Percentiles rank a stretch among this genome's conserved stretches.
Conservation (phyloP, 2,888 invertebrate genomes). For the Habroteleia sp. region DNA sequence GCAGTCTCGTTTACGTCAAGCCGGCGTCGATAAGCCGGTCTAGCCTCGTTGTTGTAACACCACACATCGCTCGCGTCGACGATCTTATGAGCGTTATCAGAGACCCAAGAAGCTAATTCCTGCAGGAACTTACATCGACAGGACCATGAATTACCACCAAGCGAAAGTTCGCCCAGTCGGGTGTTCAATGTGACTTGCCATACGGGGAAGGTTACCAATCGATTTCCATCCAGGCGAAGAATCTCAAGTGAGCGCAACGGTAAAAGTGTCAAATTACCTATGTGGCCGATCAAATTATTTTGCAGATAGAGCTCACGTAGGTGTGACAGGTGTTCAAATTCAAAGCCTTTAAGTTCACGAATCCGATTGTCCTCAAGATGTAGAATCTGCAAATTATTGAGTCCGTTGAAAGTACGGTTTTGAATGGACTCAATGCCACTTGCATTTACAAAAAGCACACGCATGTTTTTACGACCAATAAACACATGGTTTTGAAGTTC, state of each 20-base stretch:
- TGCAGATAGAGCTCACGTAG: conserved; percentile 92
- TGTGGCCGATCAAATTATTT: conserved; percentile 90
- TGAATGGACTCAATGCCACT: conserved; percentile 92
- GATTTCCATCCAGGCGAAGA: conserved; percentile 92
- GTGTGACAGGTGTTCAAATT: conserved; percentile 90
- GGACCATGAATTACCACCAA: conserved; percentile 93
- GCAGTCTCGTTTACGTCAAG: conserved; percentile 92
- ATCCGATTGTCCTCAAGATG: conserved; percentile 94
- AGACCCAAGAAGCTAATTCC: conserved; percentile 90
- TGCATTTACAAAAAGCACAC: conserved; percentile 91
- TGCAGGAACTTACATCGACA: conserved; percentile 95
- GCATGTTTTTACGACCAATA: conserved; percentile 94
- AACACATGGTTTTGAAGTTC: conserved; percentile 93
- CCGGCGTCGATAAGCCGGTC: conserved; percentile 88
- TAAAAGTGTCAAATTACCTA: conserved; percentile 90
- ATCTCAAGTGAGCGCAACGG: conserved; percentile 90
- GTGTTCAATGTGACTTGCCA: conserved; percentile 86
- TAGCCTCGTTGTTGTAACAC: conserved; percentile 89
- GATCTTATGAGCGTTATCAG: conserved; percentile 90
- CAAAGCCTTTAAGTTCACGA: conserved; percentile 89
- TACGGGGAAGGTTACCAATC: conserved; percentile 89
- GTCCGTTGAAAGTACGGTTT: conserved; percentile 94
- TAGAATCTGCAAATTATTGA: conserved; percentile 88
- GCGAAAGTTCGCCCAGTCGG: conserved; percentile 87
- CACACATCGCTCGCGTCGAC: conserved; percentile 90